phyloP scores from a whole-genome alignment of 2,888 invertebrate genomes.

The Trichacis sp. region DNA sequence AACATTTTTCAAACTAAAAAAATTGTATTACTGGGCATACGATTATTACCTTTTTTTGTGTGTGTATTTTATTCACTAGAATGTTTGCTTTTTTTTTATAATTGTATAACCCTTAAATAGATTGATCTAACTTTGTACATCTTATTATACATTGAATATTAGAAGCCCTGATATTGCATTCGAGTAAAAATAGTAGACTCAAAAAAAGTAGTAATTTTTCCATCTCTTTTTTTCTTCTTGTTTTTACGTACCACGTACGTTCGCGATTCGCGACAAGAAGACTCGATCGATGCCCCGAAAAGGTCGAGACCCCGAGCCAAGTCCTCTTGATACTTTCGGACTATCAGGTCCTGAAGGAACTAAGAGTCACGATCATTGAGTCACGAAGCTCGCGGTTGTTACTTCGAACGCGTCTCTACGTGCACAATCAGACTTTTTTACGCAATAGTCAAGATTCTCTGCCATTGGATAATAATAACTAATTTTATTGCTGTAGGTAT shows the following conservation, averaged over 20 bases:
- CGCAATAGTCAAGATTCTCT: not conserved
- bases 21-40: too few relatives aligned
- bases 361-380: constrained; percentile 40
- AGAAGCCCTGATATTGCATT: too few relatives aligned
- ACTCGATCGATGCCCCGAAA: constrained; percentile 47
- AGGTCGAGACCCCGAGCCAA: constrained; percentile 47
- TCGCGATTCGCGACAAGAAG: constrained; percentile 42
- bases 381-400: constrained; percentile 36
- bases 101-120: too few relatives aligned
- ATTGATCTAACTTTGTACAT: too few relatives aligned
- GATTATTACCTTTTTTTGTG: too few relatives aligned
- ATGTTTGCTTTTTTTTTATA: too few relatives aligned
- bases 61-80: too few relatives aligned
- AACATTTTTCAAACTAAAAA: too few relatives aligned
- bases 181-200: too few relatives aligned
- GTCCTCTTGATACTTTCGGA: constrained; percentile 30
- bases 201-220: too few relatives aligned
- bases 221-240: too few relatives aligned
- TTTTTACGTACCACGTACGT: constrained; percentile 13
- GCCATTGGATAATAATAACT: constrained; percentile 31
- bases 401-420: constrained; percentile 17
- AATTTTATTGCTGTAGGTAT: constrained; percentile 41
- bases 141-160: too few relatives aligned
- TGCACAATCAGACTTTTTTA: constrained; percentile 20
- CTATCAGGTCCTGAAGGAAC: constrained; percentile 41